Evolutionary conservation across 2,797 vertebrate species (phyloP), one percentile per base, ranked within the genome.

Genomic region (Lepidocolaptes lacrymiger): DNA sequence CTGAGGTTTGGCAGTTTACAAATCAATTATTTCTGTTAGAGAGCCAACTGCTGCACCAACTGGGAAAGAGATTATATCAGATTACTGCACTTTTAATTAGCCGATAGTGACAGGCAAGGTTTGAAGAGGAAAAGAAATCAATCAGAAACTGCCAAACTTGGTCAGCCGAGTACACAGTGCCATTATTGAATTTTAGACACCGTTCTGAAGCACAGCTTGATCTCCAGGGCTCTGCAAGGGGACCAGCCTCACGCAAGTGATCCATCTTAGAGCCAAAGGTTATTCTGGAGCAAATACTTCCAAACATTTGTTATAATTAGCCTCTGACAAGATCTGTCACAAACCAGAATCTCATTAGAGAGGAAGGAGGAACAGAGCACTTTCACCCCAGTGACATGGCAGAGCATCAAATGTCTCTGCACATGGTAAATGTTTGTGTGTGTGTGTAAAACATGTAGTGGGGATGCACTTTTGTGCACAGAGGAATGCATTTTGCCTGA

Each of bases 31-130:
- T 96, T 94, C 85, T 96, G 76, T 91, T 96, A 92, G 92, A 95
- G 88, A 92, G 95, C 95, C 94, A 91, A 95, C 76, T 92, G 83
- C 89, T 0, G 0, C 73, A 91, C 91, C 94, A 83, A 96, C 87
- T 94, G 95, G 94, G 93, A 93, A 94, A 96, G 72, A 95, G 94
- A 96, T 97, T 96, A 93, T 89, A 96, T 96, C 95, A 95, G 96
- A 97, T 97, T 96, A 96, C 87, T 75, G 78, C 91, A 96, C 93
- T 97, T 97, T 95, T 97, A 97, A 97, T 97, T 97, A 97, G 96
- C 91, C 6, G 36, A 83, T 95, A 13, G n/a, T 95, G 94, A 96
- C 90, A 96, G 88, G 80, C 91, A 95, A 90, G 91, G 74, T 81
- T 96, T 94, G 85, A 91, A 95, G 81, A 92, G 89, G 69, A 84